These are phyloP conservation scores for Tetranychus cinnabarinus DNA, from an alignment of 1,140 invertebrate genomes.

Conservation along the genomic window DNA sequence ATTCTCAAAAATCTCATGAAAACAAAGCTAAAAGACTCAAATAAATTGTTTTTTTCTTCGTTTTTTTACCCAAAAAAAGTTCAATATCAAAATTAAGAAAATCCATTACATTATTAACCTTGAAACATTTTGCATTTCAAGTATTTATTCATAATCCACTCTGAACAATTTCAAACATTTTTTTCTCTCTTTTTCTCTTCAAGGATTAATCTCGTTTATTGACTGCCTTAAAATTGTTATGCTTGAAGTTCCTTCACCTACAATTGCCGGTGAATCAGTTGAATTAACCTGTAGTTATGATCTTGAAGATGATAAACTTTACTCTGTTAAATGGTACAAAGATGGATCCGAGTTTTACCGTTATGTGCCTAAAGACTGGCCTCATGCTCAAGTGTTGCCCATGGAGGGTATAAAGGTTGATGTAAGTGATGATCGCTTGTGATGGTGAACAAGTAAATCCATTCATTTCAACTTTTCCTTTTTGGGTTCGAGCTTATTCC, in stretches of 20 bases:
- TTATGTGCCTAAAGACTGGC: constrained; percentile 11
- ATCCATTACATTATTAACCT: background rate
- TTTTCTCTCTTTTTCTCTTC: background rate
- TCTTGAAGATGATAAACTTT: constrained; percentile 13
- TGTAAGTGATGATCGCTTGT: constrained; percentile 1
- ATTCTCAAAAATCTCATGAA: background rate
- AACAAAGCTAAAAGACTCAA: background rate
- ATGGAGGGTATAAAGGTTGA: constrained; percentile 8
- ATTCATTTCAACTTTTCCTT: background rate
- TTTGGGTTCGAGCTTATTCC: background rate
- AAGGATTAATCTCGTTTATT: background rate
- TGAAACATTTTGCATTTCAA: background rate
- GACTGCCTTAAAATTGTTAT: constrained; percentile 4
- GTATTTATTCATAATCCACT: background rate
- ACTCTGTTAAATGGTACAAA: constrained; percentile 16
- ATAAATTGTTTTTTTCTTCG: too few relatives aligned
- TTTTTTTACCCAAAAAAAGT: too few relatives aligned
- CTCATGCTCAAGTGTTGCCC: constrained; percentile 3
- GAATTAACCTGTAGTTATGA: constrained; percentile 15
- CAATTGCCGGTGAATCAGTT: constrained; percentile 13
- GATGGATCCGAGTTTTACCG: constrained; percentile 8
- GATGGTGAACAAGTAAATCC: background rate
- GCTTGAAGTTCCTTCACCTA: constrained; percentile 14
- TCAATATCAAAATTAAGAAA: too few relatives aligned
- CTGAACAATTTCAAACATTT: background rate